Evolutionary conservation across 2,113 vertebrate genomes (phyloP).

Genomic region (Actenoides lindsayi): DNA sequence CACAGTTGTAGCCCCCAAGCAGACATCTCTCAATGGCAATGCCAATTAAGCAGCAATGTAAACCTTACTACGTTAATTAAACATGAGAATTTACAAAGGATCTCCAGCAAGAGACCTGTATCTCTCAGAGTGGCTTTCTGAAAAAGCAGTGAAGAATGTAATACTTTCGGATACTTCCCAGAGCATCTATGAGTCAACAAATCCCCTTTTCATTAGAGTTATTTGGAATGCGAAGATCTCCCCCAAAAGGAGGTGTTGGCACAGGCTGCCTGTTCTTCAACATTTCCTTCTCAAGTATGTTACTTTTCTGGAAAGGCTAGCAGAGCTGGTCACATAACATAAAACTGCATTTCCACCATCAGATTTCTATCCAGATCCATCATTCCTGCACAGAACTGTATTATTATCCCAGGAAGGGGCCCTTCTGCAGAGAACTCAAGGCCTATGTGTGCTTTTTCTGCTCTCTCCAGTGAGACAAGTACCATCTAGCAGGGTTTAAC

Average conservation of each 20-base stretch:
- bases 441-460: slow-evolving; percentile 28
- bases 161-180: background rate
- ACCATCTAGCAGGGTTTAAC: slow-evolving; percentile 62
- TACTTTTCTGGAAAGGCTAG: slow-evolving; percentile 4
- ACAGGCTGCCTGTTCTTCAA: background rate
- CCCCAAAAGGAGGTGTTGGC: background rate
- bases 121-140: background rate
- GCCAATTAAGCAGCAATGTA: slow-evolving; percentile 57
- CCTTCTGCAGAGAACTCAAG: slow-evolving; percentile 48
- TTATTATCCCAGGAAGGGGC: slow-evolving; percentile 75
- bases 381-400: background rate
- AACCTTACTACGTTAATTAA: slow-evolving; percentile 63
- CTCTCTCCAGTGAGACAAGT: slow-evolving; percentile 70
- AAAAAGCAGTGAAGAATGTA: slow-evolving; percentile 2
- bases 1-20: slow-evolving; percentile 1
- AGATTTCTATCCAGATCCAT: slow-evolving; percentile 7
- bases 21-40: slow-evolving; percentile 22
- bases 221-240: background rate
- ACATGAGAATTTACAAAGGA: slow-evolving; percentile 61
- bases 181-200: slow-evolving; percentile 15
- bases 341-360: slow-evolving; percentile 15
- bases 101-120: slow-evolving; percentile 11
- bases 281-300: slow-evolving; percentile 6
- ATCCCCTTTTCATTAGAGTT: background rate
- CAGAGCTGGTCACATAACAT: background rate